Conservation (phyloP, 2,888 invertebrate species). For the Erannis defoliaria region DNA sequence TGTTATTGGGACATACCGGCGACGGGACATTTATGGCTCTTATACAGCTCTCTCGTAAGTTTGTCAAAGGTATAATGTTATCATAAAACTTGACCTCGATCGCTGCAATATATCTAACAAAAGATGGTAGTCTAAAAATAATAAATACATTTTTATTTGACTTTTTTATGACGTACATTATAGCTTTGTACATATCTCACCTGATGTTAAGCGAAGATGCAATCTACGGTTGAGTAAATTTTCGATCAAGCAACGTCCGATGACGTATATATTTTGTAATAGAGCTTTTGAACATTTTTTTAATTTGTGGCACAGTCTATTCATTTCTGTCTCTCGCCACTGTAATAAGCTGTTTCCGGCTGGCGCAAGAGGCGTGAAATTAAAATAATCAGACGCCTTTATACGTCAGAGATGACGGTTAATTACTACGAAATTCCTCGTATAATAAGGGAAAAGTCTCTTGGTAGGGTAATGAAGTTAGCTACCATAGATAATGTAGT, state of each 20-base stretch:
- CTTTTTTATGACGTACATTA: no score
- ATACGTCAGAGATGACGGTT: constrained; percentile 6
- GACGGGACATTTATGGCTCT: constrained; percentile 1
- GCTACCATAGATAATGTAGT: no score
- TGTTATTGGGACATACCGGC: constrained; percentile 15
- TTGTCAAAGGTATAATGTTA: constrained; percentile 8
- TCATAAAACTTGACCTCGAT: constrained; percentile 19
- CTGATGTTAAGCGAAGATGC: no score
- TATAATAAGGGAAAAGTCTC: neutral
- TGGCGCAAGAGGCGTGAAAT: constrained; percentile 17
- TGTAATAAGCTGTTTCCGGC: constrained; percentile 9
- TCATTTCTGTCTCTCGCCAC: neutral
- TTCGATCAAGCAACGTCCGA: no score
- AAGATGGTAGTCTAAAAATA: neutral
- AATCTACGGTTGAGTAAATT: no score
- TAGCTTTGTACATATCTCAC: no score
- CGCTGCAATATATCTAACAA: constrained; percentile 18
- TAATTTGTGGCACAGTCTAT: neutral
- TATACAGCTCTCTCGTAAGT: constrained; percentile 14
- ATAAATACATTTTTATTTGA: neutral
- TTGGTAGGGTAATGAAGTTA: constrained; percentile 6
- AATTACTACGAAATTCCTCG: constrained; percentile 14
- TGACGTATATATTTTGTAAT: no score
- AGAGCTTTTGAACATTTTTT: no score
- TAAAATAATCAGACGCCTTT: constrained; percentile 17